These are phyloP conservation scores for Volucella inflata DNA, from an alignment of 2,888 invertebrate genomes.

Conservation along the genomic window DNA sequence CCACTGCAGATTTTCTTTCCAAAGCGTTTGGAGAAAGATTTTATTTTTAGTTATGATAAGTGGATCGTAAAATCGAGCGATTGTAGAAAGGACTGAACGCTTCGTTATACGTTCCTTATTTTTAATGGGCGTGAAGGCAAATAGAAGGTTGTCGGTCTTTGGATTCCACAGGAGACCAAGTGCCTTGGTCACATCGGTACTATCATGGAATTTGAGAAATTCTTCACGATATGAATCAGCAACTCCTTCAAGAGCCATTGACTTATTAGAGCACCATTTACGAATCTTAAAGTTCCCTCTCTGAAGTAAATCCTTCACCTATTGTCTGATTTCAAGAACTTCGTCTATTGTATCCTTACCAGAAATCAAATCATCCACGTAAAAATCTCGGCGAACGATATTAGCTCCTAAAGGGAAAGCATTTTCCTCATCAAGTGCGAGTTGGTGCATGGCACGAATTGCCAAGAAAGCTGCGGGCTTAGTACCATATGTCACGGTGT, in stretches of 20 bases:
- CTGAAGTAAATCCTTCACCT: conserved; percentile 51
- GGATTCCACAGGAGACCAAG: conserved; percentile 64
- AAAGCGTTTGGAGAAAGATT: conserved; percentile 52
- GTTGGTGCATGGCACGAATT: conserved; percentile 46
- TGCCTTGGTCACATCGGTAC: not conserved
- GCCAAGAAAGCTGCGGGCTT: conserved; percentile 45
- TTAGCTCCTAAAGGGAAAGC: too few species aligned
- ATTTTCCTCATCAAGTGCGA: conserved; percentile 52
- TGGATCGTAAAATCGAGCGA: conserved; percentile 37
- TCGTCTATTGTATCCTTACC: conserved; percentile 15
- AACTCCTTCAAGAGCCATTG: conserved; percentile 36
- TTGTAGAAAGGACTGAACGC: conserved; percentile 53
- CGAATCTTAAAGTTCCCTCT: conserved; percentile 56
- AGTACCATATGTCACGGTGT: conserved; percentile 63
- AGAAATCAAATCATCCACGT: conserved; percentile 76
- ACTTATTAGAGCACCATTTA: conserved; percentile 72
- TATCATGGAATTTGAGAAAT: conserved; percentile 67
- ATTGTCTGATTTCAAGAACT: conserved; percentile 34
- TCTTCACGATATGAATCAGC: conserved; percentile 41
- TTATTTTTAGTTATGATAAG: conserved; percentile 29
- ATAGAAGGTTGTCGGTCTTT: conserved; percentile 52
- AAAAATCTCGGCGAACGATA: conserved; percentile 68
- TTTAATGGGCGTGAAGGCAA: conserved; percentile 35
- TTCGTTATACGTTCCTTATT: conserved; percentile 45
- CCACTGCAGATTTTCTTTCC: conserved; percentile 56